Percentiles rank a stretch among this genome's conserved stretches.
Conservation (phyloP, 1,140 invertebrate genomes). For the Heliconius hewitsoni region DNA sequence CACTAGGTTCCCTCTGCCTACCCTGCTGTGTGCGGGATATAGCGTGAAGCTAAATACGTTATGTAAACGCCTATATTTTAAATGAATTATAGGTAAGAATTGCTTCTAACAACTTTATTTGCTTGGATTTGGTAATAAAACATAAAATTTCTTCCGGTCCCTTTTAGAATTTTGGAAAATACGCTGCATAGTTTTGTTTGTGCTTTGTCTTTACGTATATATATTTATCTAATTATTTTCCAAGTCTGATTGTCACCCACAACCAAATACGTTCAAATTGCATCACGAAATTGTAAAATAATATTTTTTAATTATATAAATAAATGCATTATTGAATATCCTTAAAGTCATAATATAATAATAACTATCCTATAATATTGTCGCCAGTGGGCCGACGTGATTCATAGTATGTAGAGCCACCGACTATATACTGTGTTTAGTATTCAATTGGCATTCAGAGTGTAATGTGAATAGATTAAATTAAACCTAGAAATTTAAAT, state of each 20-base stretch:
- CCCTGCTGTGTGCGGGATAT: too few species aligned
- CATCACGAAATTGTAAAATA: not conserved
- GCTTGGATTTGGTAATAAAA: too few species aligned
- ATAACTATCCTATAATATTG: constrained; percentile 27
- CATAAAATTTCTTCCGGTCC: too few species aligned
- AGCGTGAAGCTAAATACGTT: too few species aligned
- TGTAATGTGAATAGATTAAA: constrained; percentile 20
- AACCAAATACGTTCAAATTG: not conserved
- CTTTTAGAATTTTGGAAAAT: too few species aligned
- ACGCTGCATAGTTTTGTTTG: too few species aligned
- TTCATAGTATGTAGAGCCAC: constrained; percentile 20
- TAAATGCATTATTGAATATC: not conserved
- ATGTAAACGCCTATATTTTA: too few species aligned
- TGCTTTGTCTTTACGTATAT: too few species aligned
- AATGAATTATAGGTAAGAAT: too few species aligned
- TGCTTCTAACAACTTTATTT: too few species aligned
- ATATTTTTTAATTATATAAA: not conserved
- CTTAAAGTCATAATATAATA: not conserved
- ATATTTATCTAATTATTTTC: not conserved
- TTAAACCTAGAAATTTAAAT: not conserved
- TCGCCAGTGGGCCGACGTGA: constrained; percentile 33
- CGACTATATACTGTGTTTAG: constrained; percentile 21
- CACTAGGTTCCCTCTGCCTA: too few species aligned
- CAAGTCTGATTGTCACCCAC: not conserved
- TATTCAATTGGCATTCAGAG: constrained; percentile 28